These are phyloP conservation scores for Amphipyra berbera DNA, from an alignment of 2,888 invertebrate species.

Conservation along the genomic window DNA sequence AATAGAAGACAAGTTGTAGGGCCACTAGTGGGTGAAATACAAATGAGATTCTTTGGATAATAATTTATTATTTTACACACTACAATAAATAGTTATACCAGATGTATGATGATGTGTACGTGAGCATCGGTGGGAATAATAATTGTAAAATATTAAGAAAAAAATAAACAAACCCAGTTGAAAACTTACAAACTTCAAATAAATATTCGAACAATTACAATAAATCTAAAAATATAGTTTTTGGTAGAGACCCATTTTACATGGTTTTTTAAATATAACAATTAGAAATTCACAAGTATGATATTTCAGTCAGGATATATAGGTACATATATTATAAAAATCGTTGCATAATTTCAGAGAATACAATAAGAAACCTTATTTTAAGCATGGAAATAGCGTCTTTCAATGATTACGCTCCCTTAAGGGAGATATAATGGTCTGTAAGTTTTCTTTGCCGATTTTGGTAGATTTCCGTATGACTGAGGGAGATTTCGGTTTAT, in stretches of 20 bases:
- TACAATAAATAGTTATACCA: slow-evolving; percentile 52
- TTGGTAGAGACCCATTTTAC: slow-evolving; percentile 38
- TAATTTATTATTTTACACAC: slow-evolving; percentile 54
- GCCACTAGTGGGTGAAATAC: neutral
- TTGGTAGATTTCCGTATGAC: slow-evolving; percentile 78
- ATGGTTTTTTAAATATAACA: slow-evolving; percentile 54
- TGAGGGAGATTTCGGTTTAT: slow-evolving; percentile 83
- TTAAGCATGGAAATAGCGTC: neutral
- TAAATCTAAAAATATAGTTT: slow-evolving; percentile 40
- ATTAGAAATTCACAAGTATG: slow-evolving; percentile 5
- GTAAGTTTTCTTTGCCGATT: slow-evolving; percentile 85
- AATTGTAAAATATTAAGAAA: slow-evolving; percentile 46
- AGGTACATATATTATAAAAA: slow-evolving; percentile 9
- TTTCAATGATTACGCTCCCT: slow-evolving; percentile 82
- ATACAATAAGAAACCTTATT: no score
- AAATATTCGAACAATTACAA: slow-evolving; percentile 37
- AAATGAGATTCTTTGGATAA: slow-evolving; percentile 22
- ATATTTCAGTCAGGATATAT: no score
- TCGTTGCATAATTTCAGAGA: slow-evolving; percentile 4
- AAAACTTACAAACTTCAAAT: slow-evolving; percentile 40
- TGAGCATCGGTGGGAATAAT: slow-evolving; percentile 19
- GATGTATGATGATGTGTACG: slow-evolving; percentile 31
- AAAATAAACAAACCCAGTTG: slow-evolving; percentile 49
- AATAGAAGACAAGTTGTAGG: no score
- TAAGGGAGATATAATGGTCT: slow-evolving; percentile 80